Conservation (phyloP, 2,113 vertebrate genomes). For the Megalops atlanticus region DNA sequence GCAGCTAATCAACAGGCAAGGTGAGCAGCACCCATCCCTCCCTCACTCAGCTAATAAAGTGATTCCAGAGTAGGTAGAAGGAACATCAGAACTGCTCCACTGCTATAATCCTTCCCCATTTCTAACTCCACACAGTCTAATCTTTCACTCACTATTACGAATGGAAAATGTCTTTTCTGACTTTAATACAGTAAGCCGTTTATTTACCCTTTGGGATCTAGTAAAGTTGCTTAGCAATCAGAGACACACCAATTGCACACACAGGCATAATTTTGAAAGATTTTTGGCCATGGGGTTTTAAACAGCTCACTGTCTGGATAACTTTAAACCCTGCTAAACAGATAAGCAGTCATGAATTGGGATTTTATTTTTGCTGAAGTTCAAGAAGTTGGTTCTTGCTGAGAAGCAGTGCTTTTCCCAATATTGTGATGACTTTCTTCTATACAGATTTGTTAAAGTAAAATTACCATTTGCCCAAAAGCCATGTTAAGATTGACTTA, state of each 20-base stretch:
- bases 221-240: conserved; percentile 18
- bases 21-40: too few species aligned
- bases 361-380: not conserved
- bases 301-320: not conserved
- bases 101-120: conserved; percentile 30
- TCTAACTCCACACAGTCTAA: conserved; percentile 15
- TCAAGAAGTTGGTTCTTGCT: not conserved
- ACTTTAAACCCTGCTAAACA: not conserved
- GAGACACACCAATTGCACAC: conserved; percentile 15
- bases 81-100: not conserved
- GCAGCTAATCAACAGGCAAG: conserved; percentile 5
- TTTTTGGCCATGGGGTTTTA: not conserved
- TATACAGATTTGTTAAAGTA: not conserved
- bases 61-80: too few species aligned
- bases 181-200: conserved; percentile 19
- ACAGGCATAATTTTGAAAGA: conserved; percentile 7
- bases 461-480: not conserved
- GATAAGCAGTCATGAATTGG: not conserved
- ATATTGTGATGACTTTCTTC: not conserved
- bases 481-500: not conserved
- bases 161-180: conserved; percentile 24
- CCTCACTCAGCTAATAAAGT: too few species aligned
- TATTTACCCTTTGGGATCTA: conserved; percentile 3
- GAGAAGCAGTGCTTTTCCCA: not conserved
- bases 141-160: conserved; percentile 24